Evolutionary conservation across 2,797 vertebrate species (phyloP).

Genomic region (Silurus aristotelis): DNA sequence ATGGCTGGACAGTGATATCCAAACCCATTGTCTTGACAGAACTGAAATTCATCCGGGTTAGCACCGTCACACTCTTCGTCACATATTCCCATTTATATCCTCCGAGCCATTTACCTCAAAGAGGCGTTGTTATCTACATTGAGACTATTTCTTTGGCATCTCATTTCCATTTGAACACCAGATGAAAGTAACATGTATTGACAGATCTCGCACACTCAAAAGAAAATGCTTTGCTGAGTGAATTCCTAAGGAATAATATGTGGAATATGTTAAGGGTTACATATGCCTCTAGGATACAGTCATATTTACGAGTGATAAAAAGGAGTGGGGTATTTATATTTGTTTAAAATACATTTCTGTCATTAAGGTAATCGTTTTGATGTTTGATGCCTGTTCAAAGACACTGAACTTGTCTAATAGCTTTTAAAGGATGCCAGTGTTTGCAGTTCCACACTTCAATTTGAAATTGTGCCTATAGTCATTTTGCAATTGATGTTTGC

Average conservation of each 20-base stretch:
- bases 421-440: conserved; percentile 7
- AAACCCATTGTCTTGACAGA: conserved; percentile 2
- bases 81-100: conserved; percentile 1
- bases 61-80: neutral
- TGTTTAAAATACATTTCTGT: conserved; percentile 18
- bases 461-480: conserved; percentile 5
- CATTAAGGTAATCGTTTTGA: neutral
- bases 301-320: neutral
- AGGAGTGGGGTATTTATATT: neutral
- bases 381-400: conserved; percentile 15
- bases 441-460: neutral
- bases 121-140: neutral
- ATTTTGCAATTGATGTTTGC: neutral
- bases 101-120: neutral
- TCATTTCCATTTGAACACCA: neutral
- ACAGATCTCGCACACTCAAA: neutral
- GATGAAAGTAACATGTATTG: conserved; percentile 1
- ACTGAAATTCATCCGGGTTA: neutral
- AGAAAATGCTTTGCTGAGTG: neutral
- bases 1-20: conserved; percentile 14
- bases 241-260: neutral
- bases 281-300: neutral
- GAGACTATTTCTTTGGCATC: neutral
- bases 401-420: neutral
- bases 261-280: neutral